Conservation (phyloP, 2,113 vertebrate species). For the Neotoma lepida region DNA sequence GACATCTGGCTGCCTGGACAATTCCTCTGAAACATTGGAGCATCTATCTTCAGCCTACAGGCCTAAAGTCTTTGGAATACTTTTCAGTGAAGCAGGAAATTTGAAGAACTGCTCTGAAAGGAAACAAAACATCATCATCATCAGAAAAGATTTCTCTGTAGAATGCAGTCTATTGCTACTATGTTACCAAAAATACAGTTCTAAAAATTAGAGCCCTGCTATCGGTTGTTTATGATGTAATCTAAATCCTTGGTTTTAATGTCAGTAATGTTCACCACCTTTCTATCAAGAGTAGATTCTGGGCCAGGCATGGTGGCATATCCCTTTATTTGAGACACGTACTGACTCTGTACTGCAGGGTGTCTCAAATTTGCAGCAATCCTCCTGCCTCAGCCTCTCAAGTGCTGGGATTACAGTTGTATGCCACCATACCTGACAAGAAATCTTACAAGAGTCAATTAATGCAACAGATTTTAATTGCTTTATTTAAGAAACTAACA, state of each 20-base stretch:
- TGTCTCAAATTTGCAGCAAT: neutral
- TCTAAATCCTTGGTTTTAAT: neutral
- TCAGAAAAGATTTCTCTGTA: neutral
- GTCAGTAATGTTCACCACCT: neutral
- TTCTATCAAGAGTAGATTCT: neutral
- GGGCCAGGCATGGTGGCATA: neutral
- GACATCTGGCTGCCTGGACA: too few relatives aligned
- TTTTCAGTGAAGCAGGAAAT: too few relatives aligned
- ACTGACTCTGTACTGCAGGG: neutral
- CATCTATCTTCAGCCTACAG: too few relatives aligned
- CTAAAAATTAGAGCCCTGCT: neutral
- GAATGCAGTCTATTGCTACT: neutral
- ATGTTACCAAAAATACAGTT: neutral
- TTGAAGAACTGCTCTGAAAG: too few relatives aligned
- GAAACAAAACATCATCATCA: neutral
- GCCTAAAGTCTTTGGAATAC: too few relatives aligned
- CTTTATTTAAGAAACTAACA: neutral
- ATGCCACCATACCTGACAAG: neutral
- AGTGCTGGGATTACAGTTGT: neutral
- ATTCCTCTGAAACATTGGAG: too few relatives aligned
- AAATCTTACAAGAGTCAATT: neutral
- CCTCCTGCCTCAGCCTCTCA: neutral
- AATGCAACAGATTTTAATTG: neutral
- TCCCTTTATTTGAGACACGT: neutral
- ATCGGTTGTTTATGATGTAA: neutral